Conservation (phyloP, 2,113 vertebrate genomes). For the Clinocottus analis region DNA sequence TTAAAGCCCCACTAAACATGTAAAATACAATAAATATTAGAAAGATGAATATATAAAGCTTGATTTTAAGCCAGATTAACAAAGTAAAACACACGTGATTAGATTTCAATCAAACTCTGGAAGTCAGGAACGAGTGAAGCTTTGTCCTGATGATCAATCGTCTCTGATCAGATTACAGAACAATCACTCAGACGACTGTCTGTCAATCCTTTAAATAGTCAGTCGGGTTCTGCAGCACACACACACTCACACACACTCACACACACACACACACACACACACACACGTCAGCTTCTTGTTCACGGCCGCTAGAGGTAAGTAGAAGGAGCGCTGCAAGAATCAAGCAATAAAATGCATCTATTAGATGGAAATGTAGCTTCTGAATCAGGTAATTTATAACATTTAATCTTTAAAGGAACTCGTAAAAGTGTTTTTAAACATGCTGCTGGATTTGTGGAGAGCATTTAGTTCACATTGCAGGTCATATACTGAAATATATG, state of each 20-base stretch:
- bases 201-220: slow-evolving; percentile 10
- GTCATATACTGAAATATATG: no score
- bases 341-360: neutral
- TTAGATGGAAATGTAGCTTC: neutral
- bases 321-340: neutral
- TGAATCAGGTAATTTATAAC: neutral
- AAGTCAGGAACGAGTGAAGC: neutral
- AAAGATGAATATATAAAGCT: neutral
- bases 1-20: neutral
- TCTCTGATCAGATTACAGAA: slow-evolving; percentile 38
- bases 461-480: neutral
- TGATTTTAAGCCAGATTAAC: neutral
- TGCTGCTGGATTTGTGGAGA: neutral
- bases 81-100: neutral
- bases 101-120: slow-evolving; percentile 10
- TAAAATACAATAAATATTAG: neutral
- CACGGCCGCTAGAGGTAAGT: slow-evolving; percentile 8
- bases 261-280: no score
- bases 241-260: no score
- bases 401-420: neutral
- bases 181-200: slow-evolving; percentile 34
- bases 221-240: neutral
- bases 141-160: slow-evolving; percentile 29
- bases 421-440: neutral
- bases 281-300: neutral